Conservation (phyloP, 2,113 vertebrate species). For the Phaethornis superciliosus region DNA sequence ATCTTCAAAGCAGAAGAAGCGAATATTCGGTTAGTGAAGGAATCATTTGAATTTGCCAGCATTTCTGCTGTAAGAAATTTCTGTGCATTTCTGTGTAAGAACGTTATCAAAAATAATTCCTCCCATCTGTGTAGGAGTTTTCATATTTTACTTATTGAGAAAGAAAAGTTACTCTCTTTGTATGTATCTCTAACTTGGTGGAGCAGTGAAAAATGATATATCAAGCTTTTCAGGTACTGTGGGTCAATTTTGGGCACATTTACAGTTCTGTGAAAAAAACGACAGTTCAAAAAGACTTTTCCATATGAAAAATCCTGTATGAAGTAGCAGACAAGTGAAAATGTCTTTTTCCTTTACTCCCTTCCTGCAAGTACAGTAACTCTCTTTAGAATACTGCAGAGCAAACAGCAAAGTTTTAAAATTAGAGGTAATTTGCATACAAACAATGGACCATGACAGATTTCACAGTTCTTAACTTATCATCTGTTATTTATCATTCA, state of each 20-base stretch:
- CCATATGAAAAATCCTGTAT: conserved; percentile 9
- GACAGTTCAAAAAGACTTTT: conserved; percentile 32
- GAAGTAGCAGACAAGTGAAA: conserved; percentile 19
- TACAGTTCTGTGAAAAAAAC: conserved; percentile 39
- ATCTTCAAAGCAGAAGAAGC: neutral
- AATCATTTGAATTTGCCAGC: neutral
- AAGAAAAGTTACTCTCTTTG: conserved; percentile 44
- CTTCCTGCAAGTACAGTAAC: neutral
- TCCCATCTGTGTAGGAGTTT: neutral
- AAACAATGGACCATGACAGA: neutral
- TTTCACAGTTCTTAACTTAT: neutral
- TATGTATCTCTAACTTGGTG: conserved; percentile 37
- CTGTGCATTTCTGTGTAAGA: no score
- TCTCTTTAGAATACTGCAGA: conserved; percentile 22
- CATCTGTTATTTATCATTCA: neutral
- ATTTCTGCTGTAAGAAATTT: neutral
- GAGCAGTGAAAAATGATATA: conserved; percentile 54
- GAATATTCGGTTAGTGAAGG: neutral
- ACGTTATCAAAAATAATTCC: neutral
- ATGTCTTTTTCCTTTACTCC: neutral
- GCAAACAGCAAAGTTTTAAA: neutral
- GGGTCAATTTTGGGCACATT: conserved; percentile 39
- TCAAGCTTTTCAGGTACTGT: conserved; percentile 32
- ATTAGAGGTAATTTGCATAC: neutral
- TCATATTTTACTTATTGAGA: conserved; percentile 43